Evolutionary conservation across 2,113 vertebrate genomes (phyloP).

Genomic region (Centrocercus urophasianus): DNA sequence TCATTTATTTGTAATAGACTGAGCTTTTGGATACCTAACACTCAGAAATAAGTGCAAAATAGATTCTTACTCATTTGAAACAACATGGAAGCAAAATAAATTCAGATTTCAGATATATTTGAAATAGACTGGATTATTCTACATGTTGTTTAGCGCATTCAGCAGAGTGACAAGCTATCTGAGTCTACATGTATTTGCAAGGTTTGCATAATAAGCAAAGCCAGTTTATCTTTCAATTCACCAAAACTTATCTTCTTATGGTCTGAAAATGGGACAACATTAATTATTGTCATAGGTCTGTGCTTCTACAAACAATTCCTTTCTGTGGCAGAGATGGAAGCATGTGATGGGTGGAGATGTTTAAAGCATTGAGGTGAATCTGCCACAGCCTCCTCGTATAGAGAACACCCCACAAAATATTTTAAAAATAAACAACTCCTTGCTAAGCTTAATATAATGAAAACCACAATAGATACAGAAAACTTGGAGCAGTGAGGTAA

Average conservation of each 20-base stretch:
- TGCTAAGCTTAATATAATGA: too few relatives aligned
- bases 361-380: neutral
- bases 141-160: neutral
- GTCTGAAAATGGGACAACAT: neutral
- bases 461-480: neutral
- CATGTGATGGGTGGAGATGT: too few relatives aligned
- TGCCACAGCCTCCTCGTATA: neutral
- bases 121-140: neutral
- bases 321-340: neutral
- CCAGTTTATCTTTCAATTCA: neutral
- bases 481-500: neutral
- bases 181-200: neutral
- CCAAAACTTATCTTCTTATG: neutral
- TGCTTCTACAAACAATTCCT: accelerated
- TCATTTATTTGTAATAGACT: neutral
- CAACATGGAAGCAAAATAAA: neutral
- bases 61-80: neutral
- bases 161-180: neutral
- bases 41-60: neutral
- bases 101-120: neutral
- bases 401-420: too few relatives aligned
- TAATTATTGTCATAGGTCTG: neutral
- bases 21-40: neutral
- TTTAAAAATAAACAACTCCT: neutral
- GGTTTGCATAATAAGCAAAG: neutral